Base-by-base conservation (phyloP, 2,797 vertebrate genomes). In the Rhinatrema bivittatum region DNA sequence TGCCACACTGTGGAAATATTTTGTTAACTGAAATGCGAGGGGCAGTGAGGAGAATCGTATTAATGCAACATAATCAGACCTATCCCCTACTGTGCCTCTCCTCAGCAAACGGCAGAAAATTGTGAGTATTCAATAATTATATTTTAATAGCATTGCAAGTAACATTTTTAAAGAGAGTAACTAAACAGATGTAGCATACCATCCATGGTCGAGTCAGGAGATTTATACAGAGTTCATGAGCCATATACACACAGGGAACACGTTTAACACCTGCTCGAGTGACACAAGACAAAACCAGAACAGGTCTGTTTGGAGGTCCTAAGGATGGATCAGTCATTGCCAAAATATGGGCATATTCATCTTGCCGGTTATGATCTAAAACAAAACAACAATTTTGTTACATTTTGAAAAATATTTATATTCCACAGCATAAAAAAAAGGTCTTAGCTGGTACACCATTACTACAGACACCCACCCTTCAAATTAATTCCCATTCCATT, bases 221-320 rank as follows among this genome's bases (percentile, higher is more conserved):
- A 13, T 68, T 58, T 10, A 98, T 82, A 25, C 65, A 50, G 7
- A 98, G 78, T 29, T 88, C 86, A 59, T 91, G 84, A 5, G 93
- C 91, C 68, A 94, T n/a, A 18, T 91, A 70, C 61, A 97, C 78
- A 69, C 92, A 91, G 0, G 89, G 78, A 47, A 80, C 87, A 52
- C 86, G 81, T 56, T 62, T 37, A 32, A 65, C 47, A 36, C 47
- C 72, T 7, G 45, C 50, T 37, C 78, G 78, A 58, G 92, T 87
- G 51, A 88, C 39, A 43, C 93, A 97, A 32, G 92, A 90, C 28
- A 98, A 81, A 55, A 98, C 75, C 45, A 98, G 76, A 30, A 98
- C 46, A 32, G 94, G 93, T 56, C 79, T 89, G 40, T 74, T 68
- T 0, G 58, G 47, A 10, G 88, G 60, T 16, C 77, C 83, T 1